Evolutionary conservation across 1,140 invertebrate genomes (phyloP).

Genomic region (Halictus rubicundus): DNA sequence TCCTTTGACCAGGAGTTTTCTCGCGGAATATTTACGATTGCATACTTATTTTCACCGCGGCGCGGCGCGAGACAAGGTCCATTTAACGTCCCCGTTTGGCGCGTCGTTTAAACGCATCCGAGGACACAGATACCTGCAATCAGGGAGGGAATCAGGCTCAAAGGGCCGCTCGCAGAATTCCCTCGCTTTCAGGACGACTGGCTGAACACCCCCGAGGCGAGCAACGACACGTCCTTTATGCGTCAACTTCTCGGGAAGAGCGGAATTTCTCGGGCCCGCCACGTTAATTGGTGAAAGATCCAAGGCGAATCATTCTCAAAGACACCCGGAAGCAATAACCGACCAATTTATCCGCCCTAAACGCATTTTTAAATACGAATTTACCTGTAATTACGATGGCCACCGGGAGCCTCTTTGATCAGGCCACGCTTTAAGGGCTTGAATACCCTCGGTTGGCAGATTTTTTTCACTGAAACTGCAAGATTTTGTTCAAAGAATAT

Average conservation of each 20-base stretch:
- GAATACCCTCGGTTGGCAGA: too few relatives aligned
- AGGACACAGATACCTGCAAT: slow-evolving; percentile 68
- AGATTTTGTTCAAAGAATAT: too few relatives aligned
- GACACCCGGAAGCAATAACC: slow-evolving; percentile 3
- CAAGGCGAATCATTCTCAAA: slow-evolving; percentile 28
- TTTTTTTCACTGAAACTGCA: too few relatives aligned
- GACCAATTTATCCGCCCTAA: slow-evolving; percentile 16
- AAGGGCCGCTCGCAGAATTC: slow-evolving; percentile 65
- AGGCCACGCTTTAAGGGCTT: slow-evolving; percentile 12
- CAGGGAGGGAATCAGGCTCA: slow-evolving; percentile 63
- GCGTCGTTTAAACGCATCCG: slow-evolving; percentile 61
- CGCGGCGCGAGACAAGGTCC: neutral
- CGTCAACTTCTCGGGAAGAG: slow-evolving; percentile 50
- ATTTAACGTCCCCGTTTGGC: slow-evolving; percentile 40
- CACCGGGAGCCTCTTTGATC: slow-evolving; percentile 43
- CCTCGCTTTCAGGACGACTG: slow-evolving; percentile 44
- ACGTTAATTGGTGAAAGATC: slow-evolving; percentile 61
- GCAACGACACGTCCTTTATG: slow-evolving; percentile 44
- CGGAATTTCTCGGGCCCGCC: slow-evolving; percentile 59
- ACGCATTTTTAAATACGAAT: slow-evolving; percentile 30
- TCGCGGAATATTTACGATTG: neutral
- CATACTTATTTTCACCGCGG: neutral
- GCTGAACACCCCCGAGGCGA: slow-evolving; percentile 59
- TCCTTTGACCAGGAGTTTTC: too few relatives aligned
- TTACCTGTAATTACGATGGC: slow-evolving; percentile 41